phyloP scores from a whole-genome alignment of 2,797 vertebrate genomes.

The Oophaga sylvatica region DNA sequence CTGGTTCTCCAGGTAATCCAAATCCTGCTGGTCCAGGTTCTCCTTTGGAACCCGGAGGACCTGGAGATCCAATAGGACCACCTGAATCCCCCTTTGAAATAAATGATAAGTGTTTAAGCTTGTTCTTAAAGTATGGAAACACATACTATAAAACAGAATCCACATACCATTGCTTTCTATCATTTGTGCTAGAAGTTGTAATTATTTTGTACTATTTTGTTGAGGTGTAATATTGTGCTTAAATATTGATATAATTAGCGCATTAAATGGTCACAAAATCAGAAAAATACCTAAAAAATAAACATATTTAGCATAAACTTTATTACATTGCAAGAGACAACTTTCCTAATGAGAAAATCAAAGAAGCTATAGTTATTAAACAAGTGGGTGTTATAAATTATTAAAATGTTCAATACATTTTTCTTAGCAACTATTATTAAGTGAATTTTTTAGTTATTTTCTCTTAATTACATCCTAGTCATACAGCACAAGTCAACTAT shows the following conservation, averaged over 20 bases:
- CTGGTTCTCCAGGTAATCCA: slow-evolving; percentile 78
- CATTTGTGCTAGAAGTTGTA: background rate
- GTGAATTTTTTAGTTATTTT: background rate
- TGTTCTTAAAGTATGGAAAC: background rate
- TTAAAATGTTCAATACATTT: background rate
- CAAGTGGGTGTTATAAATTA: background rate
- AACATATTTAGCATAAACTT: background rate
- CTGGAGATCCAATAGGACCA: slow-evolving; percentile 80
- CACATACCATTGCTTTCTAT: background rate
- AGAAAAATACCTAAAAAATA: background rate
- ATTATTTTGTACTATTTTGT: background rate
- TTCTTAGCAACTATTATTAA: slow-evolving; percentile 3
- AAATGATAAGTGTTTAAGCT: slow-evolving; percentile 12
- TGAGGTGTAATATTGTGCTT: background rate
- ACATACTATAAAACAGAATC: background rate
- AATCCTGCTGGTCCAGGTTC: slow-evolving; percentile 84
- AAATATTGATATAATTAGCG: background rate
- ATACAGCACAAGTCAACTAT: background rate
- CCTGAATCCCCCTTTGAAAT: slow-evolving; percentile 83
- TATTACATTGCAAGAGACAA: background rate
- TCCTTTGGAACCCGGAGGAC: slow-evolving; percentile 87
- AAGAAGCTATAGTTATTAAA: background rate
- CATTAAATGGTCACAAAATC: background rate
- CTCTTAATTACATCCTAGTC: background rate
- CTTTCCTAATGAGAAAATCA: background rate